A percentile compares a stretch with the other conserved stretches of the same genome.
Conservation (phyloP, 2,113 vertebrate genomes). For the Aptenodytes patagonicus region DNA sequence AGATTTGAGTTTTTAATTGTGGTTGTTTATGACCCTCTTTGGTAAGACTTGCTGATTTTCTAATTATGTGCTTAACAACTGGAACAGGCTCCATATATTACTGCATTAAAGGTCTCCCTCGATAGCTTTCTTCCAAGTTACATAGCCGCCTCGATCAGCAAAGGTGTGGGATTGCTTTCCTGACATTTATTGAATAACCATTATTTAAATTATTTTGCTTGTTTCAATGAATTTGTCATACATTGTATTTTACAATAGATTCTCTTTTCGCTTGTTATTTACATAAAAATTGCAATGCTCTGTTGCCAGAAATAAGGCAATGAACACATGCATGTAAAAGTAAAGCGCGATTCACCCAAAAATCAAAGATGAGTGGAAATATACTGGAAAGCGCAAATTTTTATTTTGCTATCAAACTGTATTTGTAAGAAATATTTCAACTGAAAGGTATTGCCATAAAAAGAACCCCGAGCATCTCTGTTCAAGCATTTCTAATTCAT, state of each 20-base stretch:
- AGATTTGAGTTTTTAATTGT: neutral
- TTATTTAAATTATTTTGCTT: constrained; percentile 46
- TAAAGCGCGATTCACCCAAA: neutral
- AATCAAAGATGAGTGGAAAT: neutral
- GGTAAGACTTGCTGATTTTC: neutral
- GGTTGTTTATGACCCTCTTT: neutral
- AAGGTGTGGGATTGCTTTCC: constrained; percentile 17
- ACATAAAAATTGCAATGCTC: constrained; percentile 2
- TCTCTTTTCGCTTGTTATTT: neutral
- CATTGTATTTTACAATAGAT: constrained; percentile 23
- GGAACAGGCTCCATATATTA: neutral
- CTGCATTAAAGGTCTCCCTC: neutral
- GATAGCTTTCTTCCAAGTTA: neutral
- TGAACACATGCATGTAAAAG: neutral
- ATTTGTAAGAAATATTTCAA: neutral
- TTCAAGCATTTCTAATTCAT: neutral
- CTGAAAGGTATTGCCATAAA: neutral
- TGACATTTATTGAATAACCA: constrained; percentile 27
- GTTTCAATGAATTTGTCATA: constrained; percentile 23
- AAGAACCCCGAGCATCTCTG: neutral
- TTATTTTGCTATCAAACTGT: neutral
- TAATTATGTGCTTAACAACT: constrained; percentile 31
- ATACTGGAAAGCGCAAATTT: neutral
- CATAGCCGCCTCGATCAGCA: neutral
- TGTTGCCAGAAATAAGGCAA: constrained; percentile 8